These are phyloP conservation scores for Notiomystis cincta DNA, from an alignment of 2,113 vertebrate genomes.

Conservation along the genomic window DNA sequence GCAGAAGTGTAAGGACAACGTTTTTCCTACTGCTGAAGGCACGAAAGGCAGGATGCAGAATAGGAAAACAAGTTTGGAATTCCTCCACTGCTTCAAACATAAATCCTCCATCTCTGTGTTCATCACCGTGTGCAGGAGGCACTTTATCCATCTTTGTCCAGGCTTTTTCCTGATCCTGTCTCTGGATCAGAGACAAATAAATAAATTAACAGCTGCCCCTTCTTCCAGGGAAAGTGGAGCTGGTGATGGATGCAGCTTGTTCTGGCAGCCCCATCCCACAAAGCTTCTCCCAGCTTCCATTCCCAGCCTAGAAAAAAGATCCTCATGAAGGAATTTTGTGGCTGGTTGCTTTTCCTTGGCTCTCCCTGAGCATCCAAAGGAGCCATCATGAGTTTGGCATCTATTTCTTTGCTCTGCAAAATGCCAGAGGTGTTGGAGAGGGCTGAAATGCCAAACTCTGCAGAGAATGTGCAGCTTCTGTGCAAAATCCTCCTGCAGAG, in stretches of 20 bases:
- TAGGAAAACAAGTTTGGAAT: background rate
- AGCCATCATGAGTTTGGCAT: background rate
- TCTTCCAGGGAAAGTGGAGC: background rate
- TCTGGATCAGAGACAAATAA: background rate
- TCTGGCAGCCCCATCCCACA: background rate
- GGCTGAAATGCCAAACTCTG: background rate
- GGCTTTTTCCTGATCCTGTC: background rate
- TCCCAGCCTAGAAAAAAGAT: background rate
- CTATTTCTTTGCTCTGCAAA: background rate
- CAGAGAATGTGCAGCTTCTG: background rate
- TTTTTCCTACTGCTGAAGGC: background rate
- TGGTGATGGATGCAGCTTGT: background rate
- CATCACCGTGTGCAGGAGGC: background rate
- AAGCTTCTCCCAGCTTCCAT: background rate
- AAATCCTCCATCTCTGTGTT: background rate
- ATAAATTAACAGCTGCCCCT: background rate
- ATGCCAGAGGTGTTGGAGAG: background rate
- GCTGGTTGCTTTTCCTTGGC: background rate
- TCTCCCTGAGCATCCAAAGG: background rate
- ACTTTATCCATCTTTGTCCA: background rate
- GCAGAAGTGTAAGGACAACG: slow-evolving; percentile 26
- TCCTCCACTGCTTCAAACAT: background rate
- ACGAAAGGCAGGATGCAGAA: slow-evolving; percentile 36
- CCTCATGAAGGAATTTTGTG: background rate
- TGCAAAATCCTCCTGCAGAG: background rate